A percentile compares a stretch with the other conserved stretches of the same genome.
Conservation (phyloP, 2,113 vertebrate species). For the Hyla sarda region DNA sequence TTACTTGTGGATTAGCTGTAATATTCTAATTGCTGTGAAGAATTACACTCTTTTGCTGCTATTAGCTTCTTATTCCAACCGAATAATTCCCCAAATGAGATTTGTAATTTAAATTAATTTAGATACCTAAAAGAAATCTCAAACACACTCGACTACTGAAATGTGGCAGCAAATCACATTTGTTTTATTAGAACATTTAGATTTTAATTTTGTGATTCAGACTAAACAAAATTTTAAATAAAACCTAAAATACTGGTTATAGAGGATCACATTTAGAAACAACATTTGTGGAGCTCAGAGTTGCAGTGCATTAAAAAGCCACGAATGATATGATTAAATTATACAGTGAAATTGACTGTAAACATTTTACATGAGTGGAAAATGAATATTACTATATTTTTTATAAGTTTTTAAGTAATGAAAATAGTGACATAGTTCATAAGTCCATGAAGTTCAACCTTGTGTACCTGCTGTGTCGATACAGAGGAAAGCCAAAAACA, state of each 20-base stretch:
- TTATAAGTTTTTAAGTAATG: no score
- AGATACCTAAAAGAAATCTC: conserved; percentile 7
- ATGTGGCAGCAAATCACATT: not conserved
- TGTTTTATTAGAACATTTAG: not conserved
- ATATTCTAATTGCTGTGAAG: conserved; percentile 38
- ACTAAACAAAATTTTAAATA: not conserved
- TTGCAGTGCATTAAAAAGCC: not conserved
- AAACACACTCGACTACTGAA: not conserved
- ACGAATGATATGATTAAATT: not conserved
- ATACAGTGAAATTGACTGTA: not conserved
- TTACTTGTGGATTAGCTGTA: conserved; percentile 34
- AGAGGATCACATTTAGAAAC: not conserved
- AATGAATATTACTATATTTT: no score
- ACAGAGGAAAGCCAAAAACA: no score
- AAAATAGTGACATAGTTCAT: no score
- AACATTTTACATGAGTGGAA: no score
- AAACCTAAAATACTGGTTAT: not conserved
- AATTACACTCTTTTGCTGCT: conserved; percentile 15
- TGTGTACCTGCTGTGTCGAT: no score
- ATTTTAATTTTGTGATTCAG: not conserved
- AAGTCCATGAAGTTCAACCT: no score
- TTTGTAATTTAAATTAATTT: conserved; percentile 32
- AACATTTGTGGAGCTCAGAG: not conserved
- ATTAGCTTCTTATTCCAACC: conserved; percentile 18
- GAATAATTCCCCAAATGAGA: conserved; percentile 46